phyloP scores from a whole-genome alignment of 2,797 vertebrate species.

The Sebastes nivosus region DNA sequence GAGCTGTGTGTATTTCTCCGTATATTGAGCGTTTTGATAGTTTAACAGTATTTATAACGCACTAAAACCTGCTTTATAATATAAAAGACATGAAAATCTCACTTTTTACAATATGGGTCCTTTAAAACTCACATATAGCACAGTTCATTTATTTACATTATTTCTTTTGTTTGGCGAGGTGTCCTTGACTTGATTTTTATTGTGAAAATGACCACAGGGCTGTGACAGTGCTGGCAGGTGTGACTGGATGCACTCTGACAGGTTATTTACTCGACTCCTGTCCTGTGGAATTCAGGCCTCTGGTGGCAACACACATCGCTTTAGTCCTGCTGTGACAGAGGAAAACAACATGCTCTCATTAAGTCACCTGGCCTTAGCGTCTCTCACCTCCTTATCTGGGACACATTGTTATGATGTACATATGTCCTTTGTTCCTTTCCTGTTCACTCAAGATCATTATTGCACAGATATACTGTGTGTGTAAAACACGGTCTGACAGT shows the following conservation, averaged over 20 bases:
- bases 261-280: conserved; percentile 49
- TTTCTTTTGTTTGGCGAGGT: background rate
- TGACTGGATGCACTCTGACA: conserved; percentile 57
- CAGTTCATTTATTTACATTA: background rate
- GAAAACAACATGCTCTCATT: conserved; percentile 58
- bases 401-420: background rate
- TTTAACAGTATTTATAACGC: too few relatives aligned
- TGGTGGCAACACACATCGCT: conserved; percentile 44
- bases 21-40: too few relatives aligned
- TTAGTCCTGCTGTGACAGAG: conserved; percentile 31
- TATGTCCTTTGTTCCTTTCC: background rate
- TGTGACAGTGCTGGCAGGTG: conserved; percentile 41
- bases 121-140: background rate
- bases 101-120: too few relatives aligned
- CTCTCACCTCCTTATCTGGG: conserved; percentile 4
- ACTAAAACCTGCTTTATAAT: too few relatives aligned
- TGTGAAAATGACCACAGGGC: conserved; percentile 32
- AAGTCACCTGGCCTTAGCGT: conserved; percentile 54
- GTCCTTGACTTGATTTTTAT: conserved; percentile 16
- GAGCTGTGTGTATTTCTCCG: too few relatives aligned
- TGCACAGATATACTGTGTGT: background rate
- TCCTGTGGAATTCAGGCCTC: conserved; percentile 39
- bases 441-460: background rate
- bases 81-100: too few relatives aligned
- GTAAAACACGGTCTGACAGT: background rate